A percentile compares a stretch with the other conserved stretches of the same genome.
phyloP scores from a whole-genome alignment of 2,113 vertebrate genomes.

The Neogale vison region DNA sequence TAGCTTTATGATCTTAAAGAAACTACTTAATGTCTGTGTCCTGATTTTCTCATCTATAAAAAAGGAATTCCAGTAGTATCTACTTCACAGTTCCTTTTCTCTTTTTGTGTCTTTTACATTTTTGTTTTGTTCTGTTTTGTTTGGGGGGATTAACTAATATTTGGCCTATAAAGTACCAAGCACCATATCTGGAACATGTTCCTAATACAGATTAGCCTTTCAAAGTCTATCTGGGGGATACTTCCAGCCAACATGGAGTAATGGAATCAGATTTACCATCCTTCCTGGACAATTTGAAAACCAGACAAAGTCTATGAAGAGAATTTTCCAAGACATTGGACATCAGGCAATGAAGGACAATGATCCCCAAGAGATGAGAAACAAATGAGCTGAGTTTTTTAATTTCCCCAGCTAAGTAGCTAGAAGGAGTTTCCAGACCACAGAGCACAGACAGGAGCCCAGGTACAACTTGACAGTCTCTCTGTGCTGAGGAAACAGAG shows the following conservation, averaged over 20 bases:
- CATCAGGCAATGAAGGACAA: background rate
- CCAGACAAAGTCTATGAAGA: background rate
- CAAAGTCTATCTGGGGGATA: background rate
- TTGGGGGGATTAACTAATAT: slow-evolving; percentile 17
- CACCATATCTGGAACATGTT: background rate
- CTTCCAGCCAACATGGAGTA: background rate
- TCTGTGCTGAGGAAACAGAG: background rate
- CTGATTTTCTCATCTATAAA: background rate
- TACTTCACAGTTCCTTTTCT: background rate
- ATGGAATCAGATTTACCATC: background rate
- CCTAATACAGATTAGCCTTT: background rate
- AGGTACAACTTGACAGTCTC: background rate
- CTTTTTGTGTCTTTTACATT: background rate
- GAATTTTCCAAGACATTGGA: background rate
- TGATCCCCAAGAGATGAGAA: background rate
- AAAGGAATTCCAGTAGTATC: background rate
- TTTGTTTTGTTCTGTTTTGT: background rate
- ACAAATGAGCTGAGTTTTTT: background rate
- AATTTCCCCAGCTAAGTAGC: background rate
- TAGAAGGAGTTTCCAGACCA: background rate
- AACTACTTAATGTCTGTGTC: background rate
- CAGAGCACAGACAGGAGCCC: background rate
- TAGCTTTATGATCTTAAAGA: background rate
- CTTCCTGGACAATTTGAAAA: slow-evolving; percentile 6
- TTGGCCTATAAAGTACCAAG: background rate